Base-by-base conservation (phyloP, 2,113 vertebrate genomes). In the Kobus ellipsiprymnus region DNA sequence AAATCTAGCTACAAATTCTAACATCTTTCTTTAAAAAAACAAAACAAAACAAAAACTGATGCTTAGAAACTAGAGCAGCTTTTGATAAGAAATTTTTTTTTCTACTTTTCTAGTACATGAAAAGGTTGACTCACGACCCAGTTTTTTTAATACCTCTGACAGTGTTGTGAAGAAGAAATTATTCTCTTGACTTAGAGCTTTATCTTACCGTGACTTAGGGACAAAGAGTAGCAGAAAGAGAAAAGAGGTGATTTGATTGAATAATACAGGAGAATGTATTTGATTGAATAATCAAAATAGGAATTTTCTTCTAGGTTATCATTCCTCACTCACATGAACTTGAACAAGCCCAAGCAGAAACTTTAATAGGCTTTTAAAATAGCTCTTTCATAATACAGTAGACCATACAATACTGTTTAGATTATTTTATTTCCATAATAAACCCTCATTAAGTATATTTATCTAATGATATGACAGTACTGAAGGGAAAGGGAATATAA, bases 301-400 rank as follows among this genome's bases (percentile, higher is more conserved):
- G 87, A 97, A 92, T 98, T 97, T 97, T 97, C 97, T 98, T 97
- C 36, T 82, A 95, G 90, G 89, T 94, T 96, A 98, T 94, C 29
- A 57, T 97, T 97, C 95, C 62, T 98, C 86, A 90, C 92, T 96
- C 85, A 98, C 54, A 96, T 74, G 46, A 97, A 97, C 87, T 97
- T 96, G 95, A 88, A 97, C 97, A 98, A 98, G 97, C 54, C 97
- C 96, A 98, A 98, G 98, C 81, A 92, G 48, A 59, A 87, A 98
- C 93, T 97, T 98, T 96, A 96, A 97, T 87, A 97, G 91, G 95
- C 94, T 95, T 93, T 98, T 97, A 93, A 98, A 98, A 98, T 94
- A 98, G 97, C 71, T 95, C 94, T 95, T 96, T 95, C 85, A 86
- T 82, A 98, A 95, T 97, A 96, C 84, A 97, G 87, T 50, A 96